Base-by-base conservation (phyloP, 2,113 vertebrate species). In the Sterna hirundo region DNA sequence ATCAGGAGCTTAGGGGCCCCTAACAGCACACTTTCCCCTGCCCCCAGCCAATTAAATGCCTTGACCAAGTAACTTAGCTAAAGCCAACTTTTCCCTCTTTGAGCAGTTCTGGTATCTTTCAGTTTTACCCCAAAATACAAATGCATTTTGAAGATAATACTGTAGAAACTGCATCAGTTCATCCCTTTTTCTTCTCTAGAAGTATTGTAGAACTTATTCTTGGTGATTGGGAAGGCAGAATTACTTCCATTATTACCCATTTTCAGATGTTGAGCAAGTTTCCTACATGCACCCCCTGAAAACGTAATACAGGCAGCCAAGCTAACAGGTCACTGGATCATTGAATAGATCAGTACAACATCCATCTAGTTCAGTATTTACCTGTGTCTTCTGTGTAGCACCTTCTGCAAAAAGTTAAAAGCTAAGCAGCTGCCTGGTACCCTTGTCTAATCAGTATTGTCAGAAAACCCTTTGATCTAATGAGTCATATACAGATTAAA, bases 51-150 rank as follows among this genome's bases (percentile, higher is more conserved):
- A 20, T 90, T 92, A 92, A 90, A 69, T 71, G 75, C 77, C 64
- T 82, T 93, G 84, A 85, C 60, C 27, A 95, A 88, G 68, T 91
- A 76, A 96, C 92, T 91, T 90, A 89, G 44, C 51, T 3, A 19
- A 78, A 85, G 51, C 54, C 12, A 83, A 21, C 79, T 94, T 96
- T 86, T 64, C 18, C n/a, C 40, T 88, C 95, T 90, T 57, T 76
- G 72, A 94, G 87, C 6, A 62, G 64, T 95, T 94, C 16, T 22
- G 42, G 38, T 88, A 40, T 72, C 27, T 94, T 92, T 78, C 66
- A 42, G 21, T 32, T 44, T 7, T 47, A 38, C 19, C 26, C 8
- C 10, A 20, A 51, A 85, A 23, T 6, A 52, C 66, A 88, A 95
- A 89, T 80, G 94, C 52, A 61, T 47, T 86, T 74, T 51, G 64